Evolutionary conservation across 1,140 invertebrate genomes (phyloP).

Genomic region (Leptinotarsa undecemlineata): DNA sequence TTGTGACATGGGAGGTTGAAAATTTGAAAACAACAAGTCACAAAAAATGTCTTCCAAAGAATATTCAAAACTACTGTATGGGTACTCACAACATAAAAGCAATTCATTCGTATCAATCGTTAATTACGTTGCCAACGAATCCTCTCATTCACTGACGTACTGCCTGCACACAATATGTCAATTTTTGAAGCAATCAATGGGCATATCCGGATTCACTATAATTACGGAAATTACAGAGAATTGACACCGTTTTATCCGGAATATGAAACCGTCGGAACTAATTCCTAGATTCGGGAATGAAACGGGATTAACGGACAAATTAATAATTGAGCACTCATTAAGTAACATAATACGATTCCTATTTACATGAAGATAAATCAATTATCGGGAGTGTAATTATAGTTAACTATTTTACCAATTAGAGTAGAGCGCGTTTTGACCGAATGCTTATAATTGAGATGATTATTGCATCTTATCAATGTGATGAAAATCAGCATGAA

Average conservation of each 20-base stretch:
- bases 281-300: neutral
- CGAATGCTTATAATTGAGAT: neutral
- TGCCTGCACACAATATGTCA: neutral
- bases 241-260: constrained; percentile 3
- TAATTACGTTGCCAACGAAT: neutral
- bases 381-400: constrained; percentile 8
- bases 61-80: neutral
- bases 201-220: neutral
- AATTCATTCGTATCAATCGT: neutral
- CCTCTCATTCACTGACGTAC: neutral
- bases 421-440: neutral
- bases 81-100: neutral
- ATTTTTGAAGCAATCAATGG: neutral
- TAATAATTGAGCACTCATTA: constrained; percentile 12
- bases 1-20: too few species aligned
- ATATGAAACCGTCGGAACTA: neutral
- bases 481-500: neutral
- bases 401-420: neutral
- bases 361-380: constrained; percentile 6
- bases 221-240: neutral
- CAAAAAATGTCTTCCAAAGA: neutral
- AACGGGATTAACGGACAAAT: neutral
- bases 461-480: neutral
- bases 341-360: neutral
- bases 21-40: too few species aligned